Percentiles rank a stretch among this genome's conserved stretches.
Evolutionary conservation across 2,113 vertebrate species (phyloP).

Genomic region (Donacobius atricapilla): DNA sequence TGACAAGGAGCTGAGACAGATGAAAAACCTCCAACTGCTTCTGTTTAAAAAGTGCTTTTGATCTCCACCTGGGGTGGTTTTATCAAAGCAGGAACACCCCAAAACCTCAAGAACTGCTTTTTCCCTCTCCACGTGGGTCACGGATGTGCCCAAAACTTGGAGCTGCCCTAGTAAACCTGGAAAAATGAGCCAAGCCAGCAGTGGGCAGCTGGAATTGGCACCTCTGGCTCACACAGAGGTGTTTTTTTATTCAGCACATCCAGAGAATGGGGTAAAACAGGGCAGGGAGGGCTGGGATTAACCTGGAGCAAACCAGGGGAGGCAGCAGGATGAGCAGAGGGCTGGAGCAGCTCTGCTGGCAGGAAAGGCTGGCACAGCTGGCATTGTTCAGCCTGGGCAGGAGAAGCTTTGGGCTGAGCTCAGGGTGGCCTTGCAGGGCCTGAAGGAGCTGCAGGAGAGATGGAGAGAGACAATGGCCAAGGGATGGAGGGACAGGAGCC

Average conservation of each 20-base stretch:
- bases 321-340: background rate
- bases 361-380: background rate
- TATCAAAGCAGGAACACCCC: background rate
- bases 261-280: background rate
- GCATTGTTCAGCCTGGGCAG: background rate
- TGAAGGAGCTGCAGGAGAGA: too few species aligned
- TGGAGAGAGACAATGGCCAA: too few species aligned
- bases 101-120: background rate
- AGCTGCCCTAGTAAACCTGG: background rate
- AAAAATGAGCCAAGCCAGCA: background rate
- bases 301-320: background rate
- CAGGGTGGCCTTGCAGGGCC: too few species aligned
- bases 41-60: background rate
- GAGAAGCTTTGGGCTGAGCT: too few species aligned
- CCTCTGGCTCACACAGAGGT: background rate
- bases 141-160: background rate
- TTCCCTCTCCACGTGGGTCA: rapidly evolving
- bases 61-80: background rate
- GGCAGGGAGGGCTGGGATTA: background rate
- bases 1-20: background rate
- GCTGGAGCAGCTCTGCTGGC: background rate
- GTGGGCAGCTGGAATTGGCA: background rate
- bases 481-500: too few species aligned
- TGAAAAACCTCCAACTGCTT: background rate
- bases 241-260: background rate